Conservation (phyloP, 2,888 invertebrate species). For the Ctena decussata region DNA sequence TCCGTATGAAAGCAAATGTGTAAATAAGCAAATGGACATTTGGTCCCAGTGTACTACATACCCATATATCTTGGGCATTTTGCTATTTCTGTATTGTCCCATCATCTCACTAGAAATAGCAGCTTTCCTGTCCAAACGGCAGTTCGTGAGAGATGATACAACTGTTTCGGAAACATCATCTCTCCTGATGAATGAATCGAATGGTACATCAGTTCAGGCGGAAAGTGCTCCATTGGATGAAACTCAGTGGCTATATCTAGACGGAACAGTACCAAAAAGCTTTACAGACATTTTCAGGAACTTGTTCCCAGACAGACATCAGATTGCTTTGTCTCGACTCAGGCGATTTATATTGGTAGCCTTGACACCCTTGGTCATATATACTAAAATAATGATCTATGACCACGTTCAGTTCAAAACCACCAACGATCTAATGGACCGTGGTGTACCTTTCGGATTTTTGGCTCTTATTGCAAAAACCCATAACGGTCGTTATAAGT, state of each 20-base stretch:
- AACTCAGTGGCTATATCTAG: not conserved
- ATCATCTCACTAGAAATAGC: not conserved
- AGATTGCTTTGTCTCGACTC: not conserved
- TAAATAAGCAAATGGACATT: not conserved
- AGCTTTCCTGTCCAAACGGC: not conserved
- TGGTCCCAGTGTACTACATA: not conserved
- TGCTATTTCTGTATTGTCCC: not conserved
- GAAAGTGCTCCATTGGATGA: not conserved
- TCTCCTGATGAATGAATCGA: too few species aligned
- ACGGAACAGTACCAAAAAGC: not conserved
- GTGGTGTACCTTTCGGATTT: not conserved
- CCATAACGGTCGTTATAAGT: not conserved
- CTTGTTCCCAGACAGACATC: not conserved
- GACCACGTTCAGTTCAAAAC: not conserved
- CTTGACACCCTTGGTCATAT: not conserved
- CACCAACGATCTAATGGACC: not conserved
- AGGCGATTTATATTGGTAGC: not conserved
- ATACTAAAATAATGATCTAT: not conserved
- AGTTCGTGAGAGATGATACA: too few species aligned
- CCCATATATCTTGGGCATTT: not conserved
- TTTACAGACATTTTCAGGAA: not conserved
- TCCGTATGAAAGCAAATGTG: not conserved
- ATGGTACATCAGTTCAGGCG: not conserved
- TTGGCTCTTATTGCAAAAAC: not conserved
- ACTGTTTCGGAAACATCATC: too few species aligned